phyloP scores from a whole-genome alignment of 2,113 vertebrate species.

The Ameiurus melas region DNA sequence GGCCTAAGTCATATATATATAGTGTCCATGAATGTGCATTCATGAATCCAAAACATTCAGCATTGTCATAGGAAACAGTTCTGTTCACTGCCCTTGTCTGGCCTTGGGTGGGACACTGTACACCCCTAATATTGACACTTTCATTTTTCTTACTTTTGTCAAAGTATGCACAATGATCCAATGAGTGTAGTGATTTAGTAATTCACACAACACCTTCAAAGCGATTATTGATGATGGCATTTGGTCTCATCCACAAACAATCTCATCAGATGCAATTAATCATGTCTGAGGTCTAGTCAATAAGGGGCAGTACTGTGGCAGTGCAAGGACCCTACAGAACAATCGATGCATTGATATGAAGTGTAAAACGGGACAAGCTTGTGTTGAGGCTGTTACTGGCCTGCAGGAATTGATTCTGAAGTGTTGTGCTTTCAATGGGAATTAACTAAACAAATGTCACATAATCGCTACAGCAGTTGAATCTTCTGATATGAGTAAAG shows the following conservation, averaged over 20 bases:
- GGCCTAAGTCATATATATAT: neutral
- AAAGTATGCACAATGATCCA: constrained; percentile 24
- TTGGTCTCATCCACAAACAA: constrained; percentile 37
- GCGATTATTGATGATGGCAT: constrained; percentile 19
- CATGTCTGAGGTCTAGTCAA: constrained; percentile 38
- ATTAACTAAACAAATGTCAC: neutral
- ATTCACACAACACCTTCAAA: neutral
- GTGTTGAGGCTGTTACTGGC: constrained; percentile 14
- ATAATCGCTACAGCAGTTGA: neutral
- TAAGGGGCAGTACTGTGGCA: constrained; percentile 16
- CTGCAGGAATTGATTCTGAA: neutral
- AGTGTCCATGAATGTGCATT: neutral
- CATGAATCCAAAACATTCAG: neutral
- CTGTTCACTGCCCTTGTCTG: neutral
- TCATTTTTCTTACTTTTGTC: constrained; percentile 20
- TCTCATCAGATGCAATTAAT: constrained; percentile 43
- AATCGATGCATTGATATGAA: constrained; percentile 42
- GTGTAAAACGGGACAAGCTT: neutral
- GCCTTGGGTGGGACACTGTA: neutral
- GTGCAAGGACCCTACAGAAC: constrained; percentile 27
- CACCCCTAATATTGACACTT: neutral
- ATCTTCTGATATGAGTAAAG: neutral
- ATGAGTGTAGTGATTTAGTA: constrained; percentile 5
- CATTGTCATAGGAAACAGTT: constrained; percentile 5
- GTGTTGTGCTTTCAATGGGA: constrained; percentile 27